Evolutionary conservation across 1,140 invertebrate genomes (phyloP).

Genomic region (Heliothis subflexa): DNA sequence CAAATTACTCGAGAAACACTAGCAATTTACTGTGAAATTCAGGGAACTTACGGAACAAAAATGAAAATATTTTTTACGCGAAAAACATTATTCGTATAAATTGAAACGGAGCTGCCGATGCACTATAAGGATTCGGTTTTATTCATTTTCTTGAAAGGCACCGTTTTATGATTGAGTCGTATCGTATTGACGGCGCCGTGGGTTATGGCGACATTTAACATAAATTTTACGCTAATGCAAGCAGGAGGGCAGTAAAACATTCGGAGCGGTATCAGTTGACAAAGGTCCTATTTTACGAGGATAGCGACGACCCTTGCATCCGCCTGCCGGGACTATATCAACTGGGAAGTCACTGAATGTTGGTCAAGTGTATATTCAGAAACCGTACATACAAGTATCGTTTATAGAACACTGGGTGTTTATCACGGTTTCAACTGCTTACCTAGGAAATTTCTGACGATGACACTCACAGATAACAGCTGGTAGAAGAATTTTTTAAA

Average conservation of each 20-base stretch:
- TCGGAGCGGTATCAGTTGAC: slow-evolving; percentile 39
- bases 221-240: slow-evolving; percentile 54
- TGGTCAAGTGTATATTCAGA: not conserved
- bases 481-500: no score
- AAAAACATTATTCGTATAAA: slow-evolving; percentile 34
- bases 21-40: slow-evolving; percentile 44
- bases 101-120: slow-evolving; percentile 36
- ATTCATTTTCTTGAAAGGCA: slow-evolving; percentile 52
- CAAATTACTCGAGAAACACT: slow-evolving; percentile 30
- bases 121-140: slow-evolving; percentile 43
- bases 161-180: slow-evolving; percentile 44
- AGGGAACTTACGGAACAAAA: slow-evolving; percentile 26
- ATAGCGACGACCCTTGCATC: not conserved
- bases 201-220: slow-evolving; percentile 54
- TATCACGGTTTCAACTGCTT: not conserved
- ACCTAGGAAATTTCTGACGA: no score
- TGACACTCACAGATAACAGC: no score
- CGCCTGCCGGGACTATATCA: slow-evolving; percentile 27
- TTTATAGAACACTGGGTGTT: not conserved
- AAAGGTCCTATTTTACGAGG: slow-evolving; percentile 51
- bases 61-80: slow-evolving; percentile 48
- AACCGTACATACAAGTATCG: not conserved
- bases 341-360: slow-evolving; percentile 31
- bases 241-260: slow-evolving; percentile 56
- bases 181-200: slow-evolving; percentile 47